Conservation (phyloP, 2,113 vertebrate species). For the Nestor notabilis region DNA sequence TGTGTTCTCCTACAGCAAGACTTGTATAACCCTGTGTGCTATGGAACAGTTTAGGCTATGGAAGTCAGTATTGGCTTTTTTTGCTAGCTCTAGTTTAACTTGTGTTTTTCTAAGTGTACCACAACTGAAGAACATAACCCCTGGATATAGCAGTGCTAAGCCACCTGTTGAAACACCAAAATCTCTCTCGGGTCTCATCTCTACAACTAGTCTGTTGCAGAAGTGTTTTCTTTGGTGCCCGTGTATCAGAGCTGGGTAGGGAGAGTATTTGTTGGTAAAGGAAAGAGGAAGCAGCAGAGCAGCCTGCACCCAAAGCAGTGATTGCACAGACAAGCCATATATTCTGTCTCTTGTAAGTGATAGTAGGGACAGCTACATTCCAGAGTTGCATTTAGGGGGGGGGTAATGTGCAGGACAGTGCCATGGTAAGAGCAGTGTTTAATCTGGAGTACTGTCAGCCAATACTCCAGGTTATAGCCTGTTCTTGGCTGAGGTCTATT, state of each 20-base stretch:
- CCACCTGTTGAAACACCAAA: neutral
- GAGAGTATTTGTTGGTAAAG: neutral
- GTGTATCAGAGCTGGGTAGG: fast-evolving
- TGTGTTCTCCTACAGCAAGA: neutral
- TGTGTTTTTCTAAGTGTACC: neutral
- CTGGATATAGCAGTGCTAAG: neutral
- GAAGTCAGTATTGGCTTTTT: neutral
- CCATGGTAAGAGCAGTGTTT: neutral
- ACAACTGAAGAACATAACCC: neutral
- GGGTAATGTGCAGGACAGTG: neutral
- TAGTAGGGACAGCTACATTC: neutral
- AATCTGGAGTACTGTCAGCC: neutral
- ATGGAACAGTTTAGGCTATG: neutral
- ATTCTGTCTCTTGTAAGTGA: neutral
- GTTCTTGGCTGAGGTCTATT: neutral
- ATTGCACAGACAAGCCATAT: neutral
- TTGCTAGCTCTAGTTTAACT: neutral
- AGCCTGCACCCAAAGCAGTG: neutral
- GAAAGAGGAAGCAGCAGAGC: neutral
- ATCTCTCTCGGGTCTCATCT: neutral
- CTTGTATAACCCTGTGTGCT: neutral
- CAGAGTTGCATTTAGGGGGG: neutral
- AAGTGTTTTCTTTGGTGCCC: neutral
- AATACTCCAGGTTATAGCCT: neutral
- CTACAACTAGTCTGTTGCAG: neutral